These are phyloP conservation scores for Spilarctia lutea DNA, from an alignment of 2,888 invertebrate genomes.

Conservation along the genomic window DNA sequence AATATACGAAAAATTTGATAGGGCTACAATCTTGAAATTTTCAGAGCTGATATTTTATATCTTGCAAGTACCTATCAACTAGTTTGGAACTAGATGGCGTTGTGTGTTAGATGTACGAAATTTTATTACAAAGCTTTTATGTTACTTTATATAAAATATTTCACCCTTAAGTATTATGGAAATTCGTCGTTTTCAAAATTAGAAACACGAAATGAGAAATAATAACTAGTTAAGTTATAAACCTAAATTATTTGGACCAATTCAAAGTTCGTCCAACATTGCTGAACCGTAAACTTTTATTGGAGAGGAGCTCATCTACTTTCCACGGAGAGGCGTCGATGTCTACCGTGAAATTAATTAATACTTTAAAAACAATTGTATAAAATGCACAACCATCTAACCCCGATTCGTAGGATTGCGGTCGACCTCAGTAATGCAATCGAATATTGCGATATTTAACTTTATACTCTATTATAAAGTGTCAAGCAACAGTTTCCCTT, in stretches of 20 bases:
- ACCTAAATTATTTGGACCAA: neutral
- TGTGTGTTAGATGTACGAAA: too few relatives aligned
- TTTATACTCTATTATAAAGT: slow-evolving; percentile 25
- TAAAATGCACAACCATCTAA: slow-evolving; percentile 40
- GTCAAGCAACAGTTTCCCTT: slow-evolving; percentile 33
- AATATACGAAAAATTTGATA: too few relatives aligned
- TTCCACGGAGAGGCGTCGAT: slow-evolving; percentile 44
- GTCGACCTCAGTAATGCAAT: slow-evolving; percentile 38
- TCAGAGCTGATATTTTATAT: too few relatives aligned
- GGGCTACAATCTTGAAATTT: too few relatives aligned
- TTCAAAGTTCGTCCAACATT: neutral
- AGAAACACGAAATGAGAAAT: too few relatives aligned
- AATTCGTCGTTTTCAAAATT: too few relatives aligned
- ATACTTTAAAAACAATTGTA: slow-evolving; percentile 35
- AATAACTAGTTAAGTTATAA: neutral
- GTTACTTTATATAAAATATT: too few relatives aligned
- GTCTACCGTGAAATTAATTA: slow-evolving; percentile 50
- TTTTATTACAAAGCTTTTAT: too few relatives aligned
- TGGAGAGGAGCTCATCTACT: slow-evolving; percentile 29
- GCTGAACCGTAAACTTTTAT: slow-evolving; percentile 45
- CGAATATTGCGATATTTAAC: slow-evolving; percentile 24
- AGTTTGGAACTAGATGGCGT: too few relatives aligned
- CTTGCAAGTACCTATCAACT: too few relatives aligned
- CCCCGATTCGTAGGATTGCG: slow-evolving; percentile 46
- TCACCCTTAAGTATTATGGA: too few relatives aligned